Evolutionary conservation across 1,140 invertebrate species (phyloP).

Genomic region (Palaemon carinicauda): DNA sequence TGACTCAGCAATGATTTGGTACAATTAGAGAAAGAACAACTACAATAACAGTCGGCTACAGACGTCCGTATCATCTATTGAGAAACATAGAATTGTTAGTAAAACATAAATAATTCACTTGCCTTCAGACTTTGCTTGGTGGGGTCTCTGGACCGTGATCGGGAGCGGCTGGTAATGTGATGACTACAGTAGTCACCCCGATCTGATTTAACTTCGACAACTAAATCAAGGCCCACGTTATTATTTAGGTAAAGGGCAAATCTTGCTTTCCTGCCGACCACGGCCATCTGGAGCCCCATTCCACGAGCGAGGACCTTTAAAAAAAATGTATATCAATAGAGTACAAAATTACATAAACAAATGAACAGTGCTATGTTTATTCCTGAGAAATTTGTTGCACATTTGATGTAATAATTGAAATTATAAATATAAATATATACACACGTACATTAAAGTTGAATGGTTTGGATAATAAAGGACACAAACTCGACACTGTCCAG

Average conservation of each 20-base stretch:
- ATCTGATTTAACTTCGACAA: conserved; percentile 24
- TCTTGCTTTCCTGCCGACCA: conserved; percentile 27
- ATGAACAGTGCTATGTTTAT: neutral
- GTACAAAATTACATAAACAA: neutral
- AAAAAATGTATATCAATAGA: neutral
- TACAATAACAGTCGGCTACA: no score
- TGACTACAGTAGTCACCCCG: conserved; percentile 24
- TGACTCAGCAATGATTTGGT: no score
- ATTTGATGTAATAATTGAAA: no score
- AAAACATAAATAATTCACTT: neutral
- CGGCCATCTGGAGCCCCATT: conserved; percentile 37
- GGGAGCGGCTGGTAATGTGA: neutral
- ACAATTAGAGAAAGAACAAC: no score
- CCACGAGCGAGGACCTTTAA: conserved; percentile 31
- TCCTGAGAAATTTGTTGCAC: no score
- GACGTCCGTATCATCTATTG: no score
- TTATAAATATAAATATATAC: no score
- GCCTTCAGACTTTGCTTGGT: neutral
- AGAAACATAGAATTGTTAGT: neutral
- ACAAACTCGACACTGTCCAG: no score
- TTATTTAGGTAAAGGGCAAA: conserved; percentile 19
- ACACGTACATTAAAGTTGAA: neutral
- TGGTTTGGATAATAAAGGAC: no score
- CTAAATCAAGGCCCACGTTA: neutral
- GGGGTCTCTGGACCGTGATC: neutral